Evolutionary conservation across 2,113 vertebrate genomes (phyloP).

Genomic region (Maccullochella peelii): DNA sequence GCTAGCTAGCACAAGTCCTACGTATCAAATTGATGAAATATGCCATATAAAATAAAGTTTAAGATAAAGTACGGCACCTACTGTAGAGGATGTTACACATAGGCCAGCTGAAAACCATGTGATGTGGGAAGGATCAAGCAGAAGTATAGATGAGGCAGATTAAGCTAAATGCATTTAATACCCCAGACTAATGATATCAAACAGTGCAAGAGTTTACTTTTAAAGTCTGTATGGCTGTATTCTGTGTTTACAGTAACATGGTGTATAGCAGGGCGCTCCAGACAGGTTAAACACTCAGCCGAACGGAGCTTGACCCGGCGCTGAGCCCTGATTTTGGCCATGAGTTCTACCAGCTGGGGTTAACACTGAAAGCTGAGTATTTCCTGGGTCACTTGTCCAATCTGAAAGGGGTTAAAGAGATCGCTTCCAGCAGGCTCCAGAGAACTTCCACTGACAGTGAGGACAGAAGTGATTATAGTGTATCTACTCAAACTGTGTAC

Average conservation of each 20-base stretch:
- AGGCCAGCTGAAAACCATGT: not conserved
- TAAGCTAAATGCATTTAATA: no score
- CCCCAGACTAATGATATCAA: not conserved
- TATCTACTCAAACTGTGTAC: not conserved
- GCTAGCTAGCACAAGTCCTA: not conserved
- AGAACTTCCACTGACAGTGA: not conserved
- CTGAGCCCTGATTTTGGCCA: not conserved
- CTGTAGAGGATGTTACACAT: not conserved
- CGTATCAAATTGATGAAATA: not conserved
- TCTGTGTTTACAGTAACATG: not conserved
- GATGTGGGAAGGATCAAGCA: no score
- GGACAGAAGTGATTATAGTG: not conserved
- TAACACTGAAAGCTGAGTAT: not conserved
- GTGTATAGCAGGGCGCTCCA: not conserved
- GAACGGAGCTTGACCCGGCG: not conserved
- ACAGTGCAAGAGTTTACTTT: not conserved
- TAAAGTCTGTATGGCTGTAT: not conserved
- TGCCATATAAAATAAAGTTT: not conserved
- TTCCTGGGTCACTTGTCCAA: slow-evolving; percentile 28
- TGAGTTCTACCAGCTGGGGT: not conserved
- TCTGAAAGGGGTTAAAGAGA: slow-evolving; percentile 1
- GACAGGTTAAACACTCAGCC: not conserved
- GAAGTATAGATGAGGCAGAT: no score
- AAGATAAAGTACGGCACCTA: not conserved
- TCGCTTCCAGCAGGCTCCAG: not conserved